These are phyloP conservation scores for Micromys minutus DNA, from an alignment of 2,113 vertebrate genomes.

Conservation along the genomic window DNA sequence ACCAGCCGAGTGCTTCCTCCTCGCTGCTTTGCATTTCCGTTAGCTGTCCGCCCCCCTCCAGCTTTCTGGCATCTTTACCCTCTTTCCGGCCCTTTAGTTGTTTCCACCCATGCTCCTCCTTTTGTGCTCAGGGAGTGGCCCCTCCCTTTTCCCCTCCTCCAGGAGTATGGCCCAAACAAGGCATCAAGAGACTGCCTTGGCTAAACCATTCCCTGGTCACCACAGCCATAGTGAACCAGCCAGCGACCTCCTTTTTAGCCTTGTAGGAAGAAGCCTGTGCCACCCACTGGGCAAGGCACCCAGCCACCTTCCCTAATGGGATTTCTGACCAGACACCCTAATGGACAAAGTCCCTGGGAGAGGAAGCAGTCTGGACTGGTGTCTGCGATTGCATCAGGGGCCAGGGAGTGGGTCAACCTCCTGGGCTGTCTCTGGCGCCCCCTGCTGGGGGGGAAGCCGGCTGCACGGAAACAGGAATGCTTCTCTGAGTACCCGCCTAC, in stretches of 20 bases:
- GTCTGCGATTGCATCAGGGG: neutral
- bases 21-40: neutral
- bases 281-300: neutral
- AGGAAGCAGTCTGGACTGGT: constrained; percentile 7
- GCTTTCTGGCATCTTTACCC: constrained; percentile 40
- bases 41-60: neutral
- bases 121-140: neutral
- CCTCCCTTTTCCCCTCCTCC: neutral
- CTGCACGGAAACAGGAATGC: neutral
- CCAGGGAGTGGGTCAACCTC: neutral
- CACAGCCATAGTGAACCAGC: neutral
- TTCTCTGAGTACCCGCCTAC: neutral
- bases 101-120: constrained; percentile 43
- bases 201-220: neutral
- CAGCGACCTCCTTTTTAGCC: neutral
- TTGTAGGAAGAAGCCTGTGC: neutral
- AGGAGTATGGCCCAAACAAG: constrained; percentile 5
- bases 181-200: neutral
- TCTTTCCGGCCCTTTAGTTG: neutral
- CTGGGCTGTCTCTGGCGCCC: constrained; percentile 43
- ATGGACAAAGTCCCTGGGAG: neutral
- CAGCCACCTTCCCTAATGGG: neutral
- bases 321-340: constrained; percentile 11
- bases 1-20: neutral
- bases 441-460: constrained; percentile 49